phyloP scores from a whole-genome alignment of 1,140 invertebrate species.

The Drosophila nebulosa region DNA sequence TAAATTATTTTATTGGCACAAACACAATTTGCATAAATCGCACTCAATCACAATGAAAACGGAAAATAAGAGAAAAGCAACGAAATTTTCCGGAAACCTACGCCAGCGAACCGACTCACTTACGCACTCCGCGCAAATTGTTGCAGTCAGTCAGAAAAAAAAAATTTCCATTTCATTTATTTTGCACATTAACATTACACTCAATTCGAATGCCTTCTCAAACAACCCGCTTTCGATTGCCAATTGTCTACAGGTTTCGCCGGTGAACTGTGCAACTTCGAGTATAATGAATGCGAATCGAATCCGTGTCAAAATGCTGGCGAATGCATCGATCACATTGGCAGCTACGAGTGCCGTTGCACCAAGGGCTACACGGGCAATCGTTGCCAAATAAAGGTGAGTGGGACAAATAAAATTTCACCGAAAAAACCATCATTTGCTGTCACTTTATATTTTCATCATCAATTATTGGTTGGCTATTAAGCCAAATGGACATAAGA shows the following conservation, averaged over 20 bases:
- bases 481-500: not conserved
- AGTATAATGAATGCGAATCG: constrained; percentile 94
- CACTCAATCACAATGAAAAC: constrained; percentile 58
- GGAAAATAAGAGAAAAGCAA: constrained; percentile 29
- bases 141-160: constrained; percentile 41
- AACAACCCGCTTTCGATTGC: not conserved
- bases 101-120: not conserved
- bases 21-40: constrained; percentile 75
- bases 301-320: constrained; percentile 92
- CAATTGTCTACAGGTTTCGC: constrained; percentile 83
- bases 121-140: constrained; percentile 14
- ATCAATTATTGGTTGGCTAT: not conserved
- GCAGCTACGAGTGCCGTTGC: constrained; percentile 90
- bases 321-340: constrained; percentile 88
- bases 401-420: constrained; percentile 21
- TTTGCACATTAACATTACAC: constrained; percentile 69
- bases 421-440: not conserved
- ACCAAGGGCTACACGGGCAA: constrained; percentile 89
- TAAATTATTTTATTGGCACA: constrained; percentile 75
- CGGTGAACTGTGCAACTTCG: constrained; percentile 89
- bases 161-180: constrained; percentile 78
- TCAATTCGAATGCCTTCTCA: constrained; percentile 6
- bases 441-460: not conserved
- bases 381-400: constrained; percentile 86
- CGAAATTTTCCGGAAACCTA: constrained; percentile 23